Conservation (phyloP, 2,113 vertebrate species). For the Sorex araneus region DNA sequence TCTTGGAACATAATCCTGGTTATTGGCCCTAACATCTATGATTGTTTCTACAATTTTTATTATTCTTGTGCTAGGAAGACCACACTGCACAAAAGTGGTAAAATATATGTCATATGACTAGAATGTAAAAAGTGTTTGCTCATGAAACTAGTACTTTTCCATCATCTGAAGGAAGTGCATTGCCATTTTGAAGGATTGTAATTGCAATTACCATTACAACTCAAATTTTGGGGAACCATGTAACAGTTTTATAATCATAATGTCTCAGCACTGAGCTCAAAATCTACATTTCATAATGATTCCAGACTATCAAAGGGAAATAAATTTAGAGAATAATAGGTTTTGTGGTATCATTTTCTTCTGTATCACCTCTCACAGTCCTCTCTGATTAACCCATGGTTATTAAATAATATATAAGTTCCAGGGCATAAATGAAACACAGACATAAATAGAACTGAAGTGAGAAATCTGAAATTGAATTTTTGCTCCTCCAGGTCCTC, state of each 20-base stretch:
- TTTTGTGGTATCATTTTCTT: background rate
- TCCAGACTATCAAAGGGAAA: background rate
- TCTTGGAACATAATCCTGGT: background rate
- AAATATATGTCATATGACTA: background rate
- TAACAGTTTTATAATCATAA: background rate
- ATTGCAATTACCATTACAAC: background rate
- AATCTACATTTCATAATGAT: conserved; percentile 27
- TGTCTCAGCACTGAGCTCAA: background rate
- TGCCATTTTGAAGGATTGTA: background rate
- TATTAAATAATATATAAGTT: conserved; percentile 70
- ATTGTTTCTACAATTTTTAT: background rate
- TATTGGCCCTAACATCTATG: background rate
- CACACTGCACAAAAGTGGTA: background rate
- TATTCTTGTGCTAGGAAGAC: background rate
- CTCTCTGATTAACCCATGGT: conserved; percentile 51
- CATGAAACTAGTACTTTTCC: background rate
- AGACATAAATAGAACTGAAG: conserved; percentile 42
- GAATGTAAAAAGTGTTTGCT: background rate
- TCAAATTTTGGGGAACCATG: background rate
- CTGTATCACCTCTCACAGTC: background rate
- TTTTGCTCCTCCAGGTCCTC: conserved; percentile 44
- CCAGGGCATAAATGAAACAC: conserved; percentile 33
- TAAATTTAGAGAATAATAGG: conserved; percentile 23
- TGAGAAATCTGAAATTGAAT: conserved; percentile 69
- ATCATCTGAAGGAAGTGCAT: background rate